phyloP scores from a whole-genome alignment of 2,888 invertebrate species.

The Leptinotarsa haldemani region DNA sequence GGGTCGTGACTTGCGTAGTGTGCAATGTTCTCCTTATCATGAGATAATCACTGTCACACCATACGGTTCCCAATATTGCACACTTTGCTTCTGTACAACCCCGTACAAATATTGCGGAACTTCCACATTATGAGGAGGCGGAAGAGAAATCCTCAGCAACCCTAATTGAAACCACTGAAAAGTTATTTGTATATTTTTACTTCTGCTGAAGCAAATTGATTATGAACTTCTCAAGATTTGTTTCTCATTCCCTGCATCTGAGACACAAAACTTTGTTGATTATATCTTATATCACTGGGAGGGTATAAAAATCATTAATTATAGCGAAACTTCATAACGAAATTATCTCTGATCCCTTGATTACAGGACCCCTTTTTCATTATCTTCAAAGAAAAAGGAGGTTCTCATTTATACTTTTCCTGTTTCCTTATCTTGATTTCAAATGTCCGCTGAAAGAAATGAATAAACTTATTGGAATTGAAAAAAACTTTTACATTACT shows the following conservation, averaged over 20 bases:
- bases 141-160: no score
- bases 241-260: background rate
- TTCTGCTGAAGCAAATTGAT: background rate
- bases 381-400: slow-evolving; percentile 10
- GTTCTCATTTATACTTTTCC: slow-evolving; percentile 20
- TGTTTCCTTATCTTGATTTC: slow-evolving; percentile 18
- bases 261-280: slow-evolving; percentile 13
- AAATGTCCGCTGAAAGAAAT: slow-evolving; percentile 11
- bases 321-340: slow-evolving; percentile 11
- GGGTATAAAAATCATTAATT: slow-evolving; percentile 13
- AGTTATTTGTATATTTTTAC: background rate
- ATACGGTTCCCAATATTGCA: no score
- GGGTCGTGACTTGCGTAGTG: no score
- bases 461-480: background rate
- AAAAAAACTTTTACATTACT: no score
- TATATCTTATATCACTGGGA: background rate
- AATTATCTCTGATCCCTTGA: slow-evolving; percentile 22
- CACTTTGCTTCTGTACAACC: no score
- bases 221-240: background rate
- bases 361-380: slow-evolving; percentile 22
- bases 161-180: no score
- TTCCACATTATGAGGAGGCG: no score
- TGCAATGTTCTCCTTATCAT: no score
- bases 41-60: no score
- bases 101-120: no score